These are phyloP conservation scores for Steinernema carpocapsae DNA, from an alignment of 2,888 invertebrate genomes.

Conservation along the genomic window DNA sequence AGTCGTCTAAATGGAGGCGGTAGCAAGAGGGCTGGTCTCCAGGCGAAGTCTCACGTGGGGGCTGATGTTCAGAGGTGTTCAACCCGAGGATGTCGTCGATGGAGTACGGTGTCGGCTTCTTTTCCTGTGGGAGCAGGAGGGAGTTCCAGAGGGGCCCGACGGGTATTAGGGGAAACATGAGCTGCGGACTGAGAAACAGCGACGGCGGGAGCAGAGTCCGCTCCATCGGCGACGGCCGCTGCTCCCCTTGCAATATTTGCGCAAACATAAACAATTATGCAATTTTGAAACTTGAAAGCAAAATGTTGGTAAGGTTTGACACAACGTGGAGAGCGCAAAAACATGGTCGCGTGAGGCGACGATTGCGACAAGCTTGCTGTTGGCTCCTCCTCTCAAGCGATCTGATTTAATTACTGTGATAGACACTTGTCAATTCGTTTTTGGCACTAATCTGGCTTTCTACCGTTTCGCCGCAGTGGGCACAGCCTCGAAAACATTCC, in stretches of 20 bases:
- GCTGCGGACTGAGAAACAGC: background rate
- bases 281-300: background rate
- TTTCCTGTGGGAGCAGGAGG: slow-evolving; percentile 10
- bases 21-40: background rate
- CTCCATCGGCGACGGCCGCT: background rate
- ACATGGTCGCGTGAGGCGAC: slow-evolving; percentile 24
- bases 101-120: slow-evolving; percentile 23
- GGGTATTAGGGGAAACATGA: slow-evolving; percentile 17
- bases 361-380: slow-evolving; percentile 29
- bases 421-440: slow-evolving; percentile 34
- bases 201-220: slow-evolving; percentile 3
- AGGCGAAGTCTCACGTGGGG: background rate
- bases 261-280: background rate
- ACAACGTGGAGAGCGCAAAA: slow-evolving; percentile 22
- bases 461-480: slow-evolving; percentile 35
- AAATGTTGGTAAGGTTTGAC: background rate
- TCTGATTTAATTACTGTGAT: slow-evolving; percentile 35
- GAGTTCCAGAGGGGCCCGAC: slow-evolving; percentile 7
- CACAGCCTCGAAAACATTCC: slow-evolving; percentile 31
- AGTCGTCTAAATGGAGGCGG: background rate
- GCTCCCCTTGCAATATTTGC: background rate
- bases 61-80: background rate
- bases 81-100: slow-evolving; percentile 21
- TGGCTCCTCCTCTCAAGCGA: slow-evolving; percentile 32
- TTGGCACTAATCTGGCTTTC: slow-evolving; percentile 18